Conservation (phyloP, 1,140 invertebrate genomes). For the Trichogramma pretiosum region DNA sequence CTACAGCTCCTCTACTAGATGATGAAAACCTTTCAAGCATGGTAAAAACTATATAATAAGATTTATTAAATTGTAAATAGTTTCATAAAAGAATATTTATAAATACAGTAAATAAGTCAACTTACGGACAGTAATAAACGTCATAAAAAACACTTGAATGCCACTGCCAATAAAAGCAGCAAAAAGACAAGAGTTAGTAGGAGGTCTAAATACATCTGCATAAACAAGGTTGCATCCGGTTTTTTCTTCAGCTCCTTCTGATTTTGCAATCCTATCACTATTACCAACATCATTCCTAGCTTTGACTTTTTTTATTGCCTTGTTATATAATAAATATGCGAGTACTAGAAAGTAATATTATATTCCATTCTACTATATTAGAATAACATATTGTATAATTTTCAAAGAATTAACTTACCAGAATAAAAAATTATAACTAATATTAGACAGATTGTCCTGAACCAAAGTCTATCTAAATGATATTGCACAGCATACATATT, state of each 20-base stretch:
- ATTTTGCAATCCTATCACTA: slow-evolving; percentile 46
- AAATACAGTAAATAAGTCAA: slow-evolving; percentile 2
- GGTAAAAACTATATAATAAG: slow-evolving; percentile 88
- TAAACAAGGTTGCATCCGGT: slow-evolving; percentile 98
- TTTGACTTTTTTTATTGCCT: slow-evolving; percentile 87
- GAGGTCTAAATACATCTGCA: slow-evolving; percentile 91
- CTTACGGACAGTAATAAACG: slow-evolving; percentile 89
- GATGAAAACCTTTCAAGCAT: slow-evolving; percentile 98
- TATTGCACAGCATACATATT: slow-evolving; percentile 93
- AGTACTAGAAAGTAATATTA: slow-evolving; percentile 59
- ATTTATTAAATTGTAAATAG: slow-evolving; percentile 19
- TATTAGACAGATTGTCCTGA: slow-evolving; percentile 96
- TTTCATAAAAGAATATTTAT: slow-evolving; percentile 7
- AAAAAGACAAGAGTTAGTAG: slow-evolving; percentile 77
- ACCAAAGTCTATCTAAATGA: slow-evolving; percentile 98
- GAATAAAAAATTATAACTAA: slow-evolving; percentile 94
- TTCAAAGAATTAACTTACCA: slow-evolving; percentile 48
- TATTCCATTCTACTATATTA: neutral
- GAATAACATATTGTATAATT: neutral
- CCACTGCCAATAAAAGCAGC: slow-evolving; percentile 90
- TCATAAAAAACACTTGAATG: slow-evolving; percentile 93
- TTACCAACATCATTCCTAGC: slow-evolving; percentile 82
- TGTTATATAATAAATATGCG: slow-evolving; percentile 95
- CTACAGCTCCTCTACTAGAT: slow-evolving; percentile 86
- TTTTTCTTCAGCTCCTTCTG: slow-evolving; percentile 92